These are phyloP conservation scores for Apeltes quadracus DNA, from an alignment of 2,113 vertebrate species.

Conservation along the genomic window DNA sequence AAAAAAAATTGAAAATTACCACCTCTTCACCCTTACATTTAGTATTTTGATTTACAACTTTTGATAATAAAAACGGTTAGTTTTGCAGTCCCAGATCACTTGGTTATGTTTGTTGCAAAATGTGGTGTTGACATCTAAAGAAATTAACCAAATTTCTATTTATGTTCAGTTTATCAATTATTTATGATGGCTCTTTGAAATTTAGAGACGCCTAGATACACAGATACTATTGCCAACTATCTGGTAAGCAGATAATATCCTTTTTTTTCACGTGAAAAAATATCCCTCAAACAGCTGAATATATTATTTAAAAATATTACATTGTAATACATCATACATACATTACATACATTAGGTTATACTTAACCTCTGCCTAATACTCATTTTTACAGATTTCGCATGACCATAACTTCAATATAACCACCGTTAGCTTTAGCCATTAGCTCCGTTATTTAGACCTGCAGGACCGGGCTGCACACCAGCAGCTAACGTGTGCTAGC, in stretches of 20 bases:
- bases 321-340: not conserved
- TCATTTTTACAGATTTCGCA: not conserved
- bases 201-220: not conserved
- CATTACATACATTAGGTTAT: too few relatives aligned
- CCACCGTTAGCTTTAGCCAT: not conserved
- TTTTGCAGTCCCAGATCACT: not conserved
- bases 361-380: not conserved
- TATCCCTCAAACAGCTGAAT: not conserved
- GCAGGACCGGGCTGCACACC: not conserved
- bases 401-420: not conserved
- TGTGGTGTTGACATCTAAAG: not conserved
- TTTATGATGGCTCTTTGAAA: not conserved
- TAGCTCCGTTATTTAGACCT: not conserved
- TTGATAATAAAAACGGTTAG: not conserved
- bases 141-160: not conserved
- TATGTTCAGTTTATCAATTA: not conserved
- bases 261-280: not conserved
- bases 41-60: not conserved
- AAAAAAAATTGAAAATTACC: not conserved
- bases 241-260: not conserved
- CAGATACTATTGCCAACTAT: not conserved
- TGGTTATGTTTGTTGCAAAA: not conserved
- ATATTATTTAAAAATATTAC: not conserved
- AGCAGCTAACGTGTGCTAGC: not conserved
- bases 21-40: not conserved